Evolutionary conservation across 2,113 vertebrate species (phyloP).

Genomic region (Xiphophorus couchianus): DNA sequence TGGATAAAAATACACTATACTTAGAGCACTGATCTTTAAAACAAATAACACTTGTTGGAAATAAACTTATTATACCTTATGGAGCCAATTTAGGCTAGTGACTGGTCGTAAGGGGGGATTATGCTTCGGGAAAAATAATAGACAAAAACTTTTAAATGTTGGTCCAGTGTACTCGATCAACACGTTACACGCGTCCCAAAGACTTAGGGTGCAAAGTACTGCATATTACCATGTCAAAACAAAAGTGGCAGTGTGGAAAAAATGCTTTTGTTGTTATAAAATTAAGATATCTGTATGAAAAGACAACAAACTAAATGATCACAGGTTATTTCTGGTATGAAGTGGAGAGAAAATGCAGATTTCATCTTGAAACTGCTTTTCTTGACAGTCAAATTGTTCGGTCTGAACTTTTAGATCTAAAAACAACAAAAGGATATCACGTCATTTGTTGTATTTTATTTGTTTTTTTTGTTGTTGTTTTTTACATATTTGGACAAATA

Average conservation of each 20-base stretch:
- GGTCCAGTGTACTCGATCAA: background rate
- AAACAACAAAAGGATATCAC: too few relatives aligned
- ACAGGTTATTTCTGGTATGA: too few relatives aligned
- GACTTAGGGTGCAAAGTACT: background rate
- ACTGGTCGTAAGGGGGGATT: background rate
- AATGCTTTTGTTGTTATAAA: too few relatives aligned
- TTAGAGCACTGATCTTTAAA: background rate
- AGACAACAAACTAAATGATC: too few relatives aligned
- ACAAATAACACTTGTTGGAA: background rate
- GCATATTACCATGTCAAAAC: background rate
- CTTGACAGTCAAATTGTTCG: too few relatives aligned
- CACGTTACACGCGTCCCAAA: background rate
- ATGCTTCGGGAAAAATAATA: background rate
- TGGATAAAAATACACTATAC: slow-evolving; percentile 7
- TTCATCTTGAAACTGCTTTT: too few relatives aligned
- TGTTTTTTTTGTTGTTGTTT: too few relatives aligned
- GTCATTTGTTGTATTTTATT: too few relatives aligned
- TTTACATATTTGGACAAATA: too few relatives aligned
- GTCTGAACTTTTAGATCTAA: too few relatives aligned
- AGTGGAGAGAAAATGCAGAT: too few relatives aligned
- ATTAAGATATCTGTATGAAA: too few relatives aligned
- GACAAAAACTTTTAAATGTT: background rate
- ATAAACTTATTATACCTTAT: background rate
- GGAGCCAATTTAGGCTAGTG: background rate
- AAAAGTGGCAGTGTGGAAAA: background rate